Percentiles rank a stretch among this genome's conserved stretches.
phyloP scores from a whole-genome alignment of 1,140 invertebrate genomes.

The Pseudomyrmex gracilis region DNA sequence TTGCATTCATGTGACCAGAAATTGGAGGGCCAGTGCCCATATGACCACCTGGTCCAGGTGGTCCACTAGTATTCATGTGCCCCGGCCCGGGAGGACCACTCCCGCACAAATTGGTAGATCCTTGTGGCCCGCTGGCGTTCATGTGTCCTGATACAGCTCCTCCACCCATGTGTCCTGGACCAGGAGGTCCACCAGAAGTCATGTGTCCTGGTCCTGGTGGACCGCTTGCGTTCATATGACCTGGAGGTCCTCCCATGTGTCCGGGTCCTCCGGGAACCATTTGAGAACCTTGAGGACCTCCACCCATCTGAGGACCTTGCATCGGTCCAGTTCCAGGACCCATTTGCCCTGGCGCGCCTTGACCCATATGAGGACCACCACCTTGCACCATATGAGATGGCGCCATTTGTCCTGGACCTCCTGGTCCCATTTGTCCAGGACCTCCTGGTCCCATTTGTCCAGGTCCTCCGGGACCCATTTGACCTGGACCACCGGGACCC shows the following conservation, averaged over 20 bases:
- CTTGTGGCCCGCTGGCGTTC: conserved; percentile 61
- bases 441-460: conserved; percentile 69
- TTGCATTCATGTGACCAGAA: conserved; percentile 73
- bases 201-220: conserved; percentile 72
- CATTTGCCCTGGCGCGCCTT: conserved; percentile 47
- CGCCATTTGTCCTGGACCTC: conserved; percentile 66
- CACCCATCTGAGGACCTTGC: conserved; percentile 71
- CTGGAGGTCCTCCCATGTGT: conserved; percentile 77
- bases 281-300: conserved; percentile 67
- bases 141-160: conserved; percentile 70
- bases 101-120: conserved; percentile 69
- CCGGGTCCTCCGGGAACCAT: conserved; percentile 72
- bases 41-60: conserved; percentile 72
- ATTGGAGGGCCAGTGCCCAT: conserved; percentile 71
- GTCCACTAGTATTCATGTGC: conserved; percentile 68
- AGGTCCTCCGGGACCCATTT: conserved; percentile 73
- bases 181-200: conserved; percentile 59
- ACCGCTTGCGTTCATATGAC: conserved; percentile 73
- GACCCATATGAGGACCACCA: conserved; percentile 69
- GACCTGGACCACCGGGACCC: conserved; percentile 74
- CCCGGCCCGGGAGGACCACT: conserved; percentile 64
- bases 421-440: conserved; percentile 69
- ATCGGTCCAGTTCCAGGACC: conserved; percentile 67
- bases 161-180: conserved; percentile 69
- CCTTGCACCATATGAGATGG: conserved; percentile 73